These are phyloP conservation scores for Indicator maculatus DNA, from an alignment of 2,113 vertebrate species.

Conservation along the genomic window DNA sequence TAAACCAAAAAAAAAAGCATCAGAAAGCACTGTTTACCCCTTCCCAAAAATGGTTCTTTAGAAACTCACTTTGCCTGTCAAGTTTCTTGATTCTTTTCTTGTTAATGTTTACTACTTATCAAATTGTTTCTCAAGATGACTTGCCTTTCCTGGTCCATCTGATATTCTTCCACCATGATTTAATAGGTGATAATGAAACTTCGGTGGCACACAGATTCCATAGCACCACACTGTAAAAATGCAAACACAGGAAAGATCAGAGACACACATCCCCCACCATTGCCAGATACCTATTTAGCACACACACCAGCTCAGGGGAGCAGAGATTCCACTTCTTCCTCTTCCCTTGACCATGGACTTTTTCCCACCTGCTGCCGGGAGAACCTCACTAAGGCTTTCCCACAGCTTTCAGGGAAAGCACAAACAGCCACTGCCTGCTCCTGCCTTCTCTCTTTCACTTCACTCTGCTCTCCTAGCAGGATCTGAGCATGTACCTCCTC, in stretches of 20 bases:
- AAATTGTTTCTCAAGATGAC: not conserved
- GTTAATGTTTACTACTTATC: not conserved
- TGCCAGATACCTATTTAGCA: not conserved
- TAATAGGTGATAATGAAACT: accelerated
- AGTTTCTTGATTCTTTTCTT: not conserved
- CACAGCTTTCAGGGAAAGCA: not conserved
- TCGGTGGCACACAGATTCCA: not conserved
- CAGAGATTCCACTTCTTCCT: not conserved
- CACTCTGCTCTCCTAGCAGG: not conserved
- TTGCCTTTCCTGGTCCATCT: not conserved
- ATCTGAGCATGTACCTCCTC: accelerated
- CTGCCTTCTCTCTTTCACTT: not conserved
- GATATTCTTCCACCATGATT: not conserved
- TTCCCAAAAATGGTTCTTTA: not conserved
- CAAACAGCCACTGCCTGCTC: not conserved
- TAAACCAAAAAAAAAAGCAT: not conserved
- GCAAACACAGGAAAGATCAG: not conserved
- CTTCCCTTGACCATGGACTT: not conserved
- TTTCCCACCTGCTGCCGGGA: not conserved
- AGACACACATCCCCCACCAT: accelerated
- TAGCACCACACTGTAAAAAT: not conserved
- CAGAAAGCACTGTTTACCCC: not conserved
- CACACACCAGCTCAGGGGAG: accelerated
- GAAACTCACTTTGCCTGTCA: not conserved
- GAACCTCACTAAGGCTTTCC: not conserved